Evolutionary conservation across 2,797 vertebrate species (phyloP), one percentile per base, ranked within the genome.

Genomic region (Picus viridis): DNA sequence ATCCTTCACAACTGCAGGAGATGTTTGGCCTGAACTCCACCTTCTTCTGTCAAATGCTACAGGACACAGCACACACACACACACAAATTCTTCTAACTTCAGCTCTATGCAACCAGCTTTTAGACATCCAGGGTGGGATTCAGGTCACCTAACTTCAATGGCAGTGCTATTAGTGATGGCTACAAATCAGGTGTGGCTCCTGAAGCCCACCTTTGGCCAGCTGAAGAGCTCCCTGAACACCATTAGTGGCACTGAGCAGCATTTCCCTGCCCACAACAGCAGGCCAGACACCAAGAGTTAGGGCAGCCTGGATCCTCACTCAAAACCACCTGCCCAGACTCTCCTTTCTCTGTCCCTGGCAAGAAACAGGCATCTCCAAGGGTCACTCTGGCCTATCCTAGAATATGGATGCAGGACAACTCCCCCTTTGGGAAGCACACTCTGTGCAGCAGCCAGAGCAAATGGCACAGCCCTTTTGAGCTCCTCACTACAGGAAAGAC

Each of bases 381-480:
- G 22, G 9, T 49, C 47, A 41, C 20, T 57, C 29, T 53, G 65
- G 56, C 22, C 51, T 72, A 11, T 6, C 34, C n/a, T n/a, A n/a
- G n/a, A n/a, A n/a, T n/a, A n/a, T n/a, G n/a, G n/a, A n/a, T n/a
- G n/a, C 29, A 63, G 34, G 47, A n/a, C n/a, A 92, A 43, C 58
- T 4, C 7, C 53, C 7, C 6, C 56, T 36, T 54, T 36, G 53
- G 71, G 39, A 74, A 80, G 45, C 12, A 20, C 32, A 3, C 20
- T 68, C 53, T 11, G 5, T 12, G 8, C 1, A 2, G 17, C 0
- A 75, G 56, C 10, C 0, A 0, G 74, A 92, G 71, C 5, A 2
- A 92, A 47, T 3, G 16, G 13, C 23, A 56, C 0, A 17, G 51
- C 56, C 20, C 34, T 34, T 49, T 20, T 10, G 20, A 20, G 22